These are phyloP conservation scores for Hycleus cichorii DNA, from an alignment of 1,140 invertebrate genomes.

Conservation along the genomic window DNA sequence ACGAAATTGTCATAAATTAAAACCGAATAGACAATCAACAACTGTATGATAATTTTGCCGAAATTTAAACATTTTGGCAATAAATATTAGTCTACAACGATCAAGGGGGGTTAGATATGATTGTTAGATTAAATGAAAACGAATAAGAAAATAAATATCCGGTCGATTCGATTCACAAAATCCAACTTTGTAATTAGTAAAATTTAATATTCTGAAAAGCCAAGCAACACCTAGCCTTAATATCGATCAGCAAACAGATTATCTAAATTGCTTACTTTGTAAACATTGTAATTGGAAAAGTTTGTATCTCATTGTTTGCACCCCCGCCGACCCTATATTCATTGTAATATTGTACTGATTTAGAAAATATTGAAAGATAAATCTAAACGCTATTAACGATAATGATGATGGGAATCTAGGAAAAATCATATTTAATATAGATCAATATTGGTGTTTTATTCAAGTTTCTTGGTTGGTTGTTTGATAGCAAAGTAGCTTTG, in stretches of 20 bases:
- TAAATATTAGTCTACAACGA: too few relatives aligned
- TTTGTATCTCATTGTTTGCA: slow-evolving; percentile 17
- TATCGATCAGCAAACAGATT: slow-evolving; percentile 34
- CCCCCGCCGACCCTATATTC: not conserved
- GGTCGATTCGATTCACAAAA: slow-evolving; percentile 15
- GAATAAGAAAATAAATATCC: slow-evolving; percentile 17
- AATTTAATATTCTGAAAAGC: slow-evolving; percentile 25
- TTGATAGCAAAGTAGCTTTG: too few relatives aligned
- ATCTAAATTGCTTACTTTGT: slow-evolving; percentile 35
- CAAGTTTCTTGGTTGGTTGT: too few relatives aligned
- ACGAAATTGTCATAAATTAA: too few relatives aligned
- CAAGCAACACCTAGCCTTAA: slow-evolving; percentile 25
- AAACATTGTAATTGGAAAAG: slow-evolving; percentile 35
- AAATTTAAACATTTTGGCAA: too few relatives aligned
- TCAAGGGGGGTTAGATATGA: too few relatives aligned
- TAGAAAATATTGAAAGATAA: not conserved
- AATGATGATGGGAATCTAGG: too few relatives aligned
- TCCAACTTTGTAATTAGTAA: slow-evolving; percentile 24
- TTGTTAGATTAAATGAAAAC: not conserved
- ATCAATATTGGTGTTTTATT: too few relatives aligned
- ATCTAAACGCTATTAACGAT: too few relatives aligned
- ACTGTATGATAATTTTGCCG: too few relatives aligned
- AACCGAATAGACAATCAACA: too few relatives aligned
- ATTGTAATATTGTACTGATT: slow-evolving; percentile 7
- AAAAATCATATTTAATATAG: too few relatives aligned